Percentiles rank a stretch among this genome's conserved stretches.
Evolutionary conservation across 2,888 invertebrate species (phyloP).

Genomic region (Platynereis dumerilii): DNA sequence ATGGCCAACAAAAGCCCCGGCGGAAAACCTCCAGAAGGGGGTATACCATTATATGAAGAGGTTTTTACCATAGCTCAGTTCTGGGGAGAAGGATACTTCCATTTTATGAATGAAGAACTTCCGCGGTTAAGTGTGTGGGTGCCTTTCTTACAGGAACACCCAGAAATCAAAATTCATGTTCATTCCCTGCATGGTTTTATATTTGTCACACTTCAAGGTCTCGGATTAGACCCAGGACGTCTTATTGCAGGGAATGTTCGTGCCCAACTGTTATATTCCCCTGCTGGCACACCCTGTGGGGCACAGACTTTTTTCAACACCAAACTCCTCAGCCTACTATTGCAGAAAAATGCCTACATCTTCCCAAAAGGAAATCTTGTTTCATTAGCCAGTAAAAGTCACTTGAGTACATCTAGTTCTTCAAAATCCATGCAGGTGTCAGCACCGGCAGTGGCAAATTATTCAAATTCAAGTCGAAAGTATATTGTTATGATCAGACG

Average conservation of each 20-base stretch:
- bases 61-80: conserved; percentile 22
- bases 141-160: conserved; percentile 9
- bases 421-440: not conserved
- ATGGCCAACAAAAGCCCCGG: no score
- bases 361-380: not conserved
- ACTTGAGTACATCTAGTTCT: not conserved
- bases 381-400: not conserved
- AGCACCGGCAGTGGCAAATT: no score
- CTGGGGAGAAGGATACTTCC: conserved; percentile 25
- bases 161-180: conserved; percentile 18
- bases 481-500: conserved; percentile 29
- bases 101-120: conserved; percentile 21
- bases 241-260: conserved; percentile 3
- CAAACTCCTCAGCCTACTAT: not conserved
- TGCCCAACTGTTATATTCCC: conserved; percentile 1
- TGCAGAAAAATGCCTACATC: not conserved
- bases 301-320: not conserved
- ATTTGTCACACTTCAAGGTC: not conserved
- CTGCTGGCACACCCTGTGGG: conserved; percentile 13
- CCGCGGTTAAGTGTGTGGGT: conserved; percentile 18
- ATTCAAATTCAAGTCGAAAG: conserved; percentile 2
- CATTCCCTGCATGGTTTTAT: not conserved
- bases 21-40: no score
- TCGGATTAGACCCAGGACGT: not conserved
- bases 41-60: conserved; percentile 11